Conservation (phyloP, 1,140 invertebrate species). For the Drosophila pectinifera region DNA sequence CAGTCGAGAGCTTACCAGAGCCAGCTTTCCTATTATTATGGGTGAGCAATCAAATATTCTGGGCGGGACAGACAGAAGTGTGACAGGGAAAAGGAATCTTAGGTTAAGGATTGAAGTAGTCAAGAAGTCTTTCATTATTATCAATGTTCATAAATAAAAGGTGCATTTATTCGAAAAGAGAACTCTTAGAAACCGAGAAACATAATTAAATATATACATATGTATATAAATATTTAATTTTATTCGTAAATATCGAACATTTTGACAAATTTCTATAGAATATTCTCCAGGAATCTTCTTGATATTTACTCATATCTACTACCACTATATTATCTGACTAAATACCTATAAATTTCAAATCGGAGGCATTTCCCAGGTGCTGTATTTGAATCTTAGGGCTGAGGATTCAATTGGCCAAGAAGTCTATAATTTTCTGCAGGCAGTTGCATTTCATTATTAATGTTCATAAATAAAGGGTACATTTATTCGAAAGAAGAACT, state of each 20-base stretch:
- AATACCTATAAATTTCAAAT: not conserved
- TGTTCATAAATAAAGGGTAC: not conserved
- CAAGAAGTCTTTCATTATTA: not conserved
- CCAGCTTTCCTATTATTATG: not conserved
- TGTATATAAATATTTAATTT: too few species aligned
- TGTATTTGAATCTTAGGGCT: not conserved
- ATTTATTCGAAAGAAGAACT: too few species aligned
- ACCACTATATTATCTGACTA: not conserved
- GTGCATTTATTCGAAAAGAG: too few species aligned
- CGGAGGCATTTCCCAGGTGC: not conserved
- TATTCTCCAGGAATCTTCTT: not conserved
- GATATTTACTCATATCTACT: too few species aligned
- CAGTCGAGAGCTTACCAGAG: constrained; percentile 29
- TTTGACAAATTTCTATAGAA: too few species aligned
- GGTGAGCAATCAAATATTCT: constrained; percentile 38
- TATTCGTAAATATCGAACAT: too few species aligned
- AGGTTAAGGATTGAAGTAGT: not conserved
- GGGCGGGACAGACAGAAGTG: constrained; percentile 53
- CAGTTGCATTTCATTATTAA: not conserved
- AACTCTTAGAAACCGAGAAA: too few species aligned
- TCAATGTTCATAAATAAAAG: not conserved
- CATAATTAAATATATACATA: too few species aligned
- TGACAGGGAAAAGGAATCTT: constrained; percentile 29
- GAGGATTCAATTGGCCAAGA: too few species aligned
- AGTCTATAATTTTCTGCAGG: too few species aligned